Evolutionary conservation across 2,113 vertebrate genomes (phyloP), one percentile per base, ranked within the genome.

Genomic region (Anthoscopus minutus): DNA sequence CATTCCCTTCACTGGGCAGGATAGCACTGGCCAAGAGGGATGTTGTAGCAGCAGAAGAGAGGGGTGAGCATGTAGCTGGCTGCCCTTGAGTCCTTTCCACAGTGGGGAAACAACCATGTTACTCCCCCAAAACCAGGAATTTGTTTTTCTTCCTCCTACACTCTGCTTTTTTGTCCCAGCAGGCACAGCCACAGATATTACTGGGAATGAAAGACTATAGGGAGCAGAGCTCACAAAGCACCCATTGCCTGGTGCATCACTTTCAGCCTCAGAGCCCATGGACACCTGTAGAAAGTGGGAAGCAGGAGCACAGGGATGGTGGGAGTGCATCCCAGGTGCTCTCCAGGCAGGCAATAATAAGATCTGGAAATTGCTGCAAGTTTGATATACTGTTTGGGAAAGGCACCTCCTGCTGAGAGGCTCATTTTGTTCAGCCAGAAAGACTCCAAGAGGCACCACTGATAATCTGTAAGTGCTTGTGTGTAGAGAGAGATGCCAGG

Each of bases 291-390:
- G 83, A 50, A 81, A 65, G 33, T 3, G 3, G 45, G 61, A 45
- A 89, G 45, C 9, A n/a, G 60, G 33, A 89, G 23, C 48, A 60
- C 4, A 3, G 45, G 35, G 28, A 37, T 1, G 4, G n/a, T 4
- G 0, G 18, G 40, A 90, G 17, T 5, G 7, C 31, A 61, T 53
- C 45, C 25, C 2, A 0, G 6, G 31, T 3, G 2, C 50, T 65
- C 21, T 72, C 30, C 45, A 58, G 60, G 35, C 20, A 11, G n/a
- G 31, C 45, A 80, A 9, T 38, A 67, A 47, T 56, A 51, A 38
- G 21, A 64, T 20, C 31, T 74, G 38, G 57, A 88, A 79, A 74
- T 62, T 42, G 27, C 61, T 62, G 13, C 30, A 58, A 62, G 42
- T 66, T 91, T 76, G 40, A 57, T 53, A 11, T 3, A 28, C 56